Base-by-base conservation (phyloP, 53 echinoderm and acorn worm species). In the Astropecten irregularis region DNA sequence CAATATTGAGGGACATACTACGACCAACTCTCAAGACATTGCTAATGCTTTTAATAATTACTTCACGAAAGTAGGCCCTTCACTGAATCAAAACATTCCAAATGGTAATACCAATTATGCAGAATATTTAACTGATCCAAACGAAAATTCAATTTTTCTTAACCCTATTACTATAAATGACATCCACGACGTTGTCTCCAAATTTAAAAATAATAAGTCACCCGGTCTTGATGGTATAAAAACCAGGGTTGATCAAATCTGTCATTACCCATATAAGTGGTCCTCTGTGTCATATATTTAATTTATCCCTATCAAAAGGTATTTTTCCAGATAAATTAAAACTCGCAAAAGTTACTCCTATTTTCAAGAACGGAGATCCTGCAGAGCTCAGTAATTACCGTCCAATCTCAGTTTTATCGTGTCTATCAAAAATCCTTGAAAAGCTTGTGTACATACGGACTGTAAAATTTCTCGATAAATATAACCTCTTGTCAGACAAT, bases 271-370 rank as follows among this genome's bases (percentile, higher is more conserved):
- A 37, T 10, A 76, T 76, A 3, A 22, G 22, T 59, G n/a, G 18
- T n/a, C 77, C 77, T 29, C 20, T 58, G 8, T 76, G 77, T 76
- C 77, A 76, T 40, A 36, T 76, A 19, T 73, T 76, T 37, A 76
- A 76, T 58, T 32, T 31, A 2, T 56, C 47, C 2, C 28, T 76
- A 34, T 36, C 77, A 8, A 35, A 28, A 27, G 77, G 77, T 35
- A 50, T 76, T 2, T 76, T 76, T 28, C 73, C 73, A 26, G 21
- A 25, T 9, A 49, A 34, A 54, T 3, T 73, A 19, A 73, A 73
- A 36, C 35, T 36, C 3, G 77, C 77, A 9, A 38, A 64, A 64
- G 64, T 64, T 0, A 76, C 77, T 0, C 59, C 77, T 0, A 18
- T 76, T 27, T 76, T 15, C 40, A 76, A 57, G 57, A 39, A 19